These are phyloP conservation scores for Lethrus apterus DNA, from an alignment of 1,140 invertebrate genomes.

Conservation along the genomic window DNA sequence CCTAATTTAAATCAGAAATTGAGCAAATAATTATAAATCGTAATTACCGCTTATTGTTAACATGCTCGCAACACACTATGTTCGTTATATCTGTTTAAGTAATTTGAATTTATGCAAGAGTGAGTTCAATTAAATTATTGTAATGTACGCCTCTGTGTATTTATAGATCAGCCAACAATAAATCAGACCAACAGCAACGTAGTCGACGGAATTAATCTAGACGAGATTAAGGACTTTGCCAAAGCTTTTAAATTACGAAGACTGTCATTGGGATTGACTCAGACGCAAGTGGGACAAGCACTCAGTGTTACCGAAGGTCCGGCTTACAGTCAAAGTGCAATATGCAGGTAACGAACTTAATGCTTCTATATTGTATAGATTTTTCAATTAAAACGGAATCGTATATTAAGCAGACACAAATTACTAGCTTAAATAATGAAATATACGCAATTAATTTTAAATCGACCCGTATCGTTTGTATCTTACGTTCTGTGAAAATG, in stretches of 20 bases:
- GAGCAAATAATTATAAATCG: no score
- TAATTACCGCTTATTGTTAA: no score
- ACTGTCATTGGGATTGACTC: conserved; percentile 87
- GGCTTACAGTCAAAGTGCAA: conserved; percentile 96
- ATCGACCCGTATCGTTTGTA: not conserved
- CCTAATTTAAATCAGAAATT: no score
- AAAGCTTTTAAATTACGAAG: conserved; percentile 93
- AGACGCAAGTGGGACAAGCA: conserved; percentile 93
- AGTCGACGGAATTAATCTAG: conserved; percentile 92
- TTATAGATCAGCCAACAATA: conserved; percentile 79
- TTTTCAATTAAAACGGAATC: not conserved
- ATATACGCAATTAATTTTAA: not conserved
- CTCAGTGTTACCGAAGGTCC: conserved; percentile 93
- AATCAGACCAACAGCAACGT: conserved; percentile 89
- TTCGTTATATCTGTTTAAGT: no score
- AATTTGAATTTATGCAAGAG: no score
- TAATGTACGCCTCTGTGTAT: no score
- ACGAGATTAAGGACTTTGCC: conserved; percentile 97
- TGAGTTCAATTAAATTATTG: no score
- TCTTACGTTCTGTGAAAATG: not conserved
- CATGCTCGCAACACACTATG: no score
- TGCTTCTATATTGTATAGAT: not conserved
- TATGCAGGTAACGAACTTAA: conserved; percentile 76
- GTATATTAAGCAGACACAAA: not conserved
- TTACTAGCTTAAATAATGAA: not conserved